Conservation (phyloP, 1,140 invertebrate genomes). For the Nymphalis io region DNA sequence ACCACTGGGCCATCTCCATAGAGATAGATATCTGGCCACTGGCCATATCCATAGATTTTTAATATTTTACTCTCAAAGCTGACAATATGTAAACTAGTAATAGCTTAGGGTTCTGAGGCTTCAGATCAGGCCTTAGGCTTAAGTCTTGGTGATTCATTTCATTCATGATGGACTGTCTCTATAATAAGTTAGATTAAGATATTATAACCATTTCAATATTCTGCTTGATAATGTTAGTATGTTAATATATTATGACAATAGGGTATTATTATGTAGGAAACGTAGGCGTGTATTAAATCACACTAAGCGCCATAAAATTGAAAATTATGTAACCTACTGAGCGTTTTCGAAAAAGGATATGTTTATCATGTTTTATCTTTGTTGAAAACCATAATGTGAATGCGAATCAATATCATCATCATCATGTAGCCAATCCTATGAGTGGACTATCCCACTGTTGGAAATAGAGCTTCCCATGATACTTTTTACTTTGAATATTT, state of each 20-base stretch:
- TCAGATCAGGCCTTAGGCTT: neutral
- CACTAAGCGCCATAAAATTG: constrained; percentile 5
- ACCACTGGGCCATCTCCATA: no score
- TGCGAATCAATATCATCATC: no score
- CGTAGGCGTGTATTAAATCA: constrained; percentile 18
- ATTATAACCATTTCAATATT: constrained; percentile 18
- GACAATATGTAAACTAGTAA: neutral
- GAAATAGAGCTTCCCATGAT: no score
- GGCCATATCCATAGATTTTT: no score
- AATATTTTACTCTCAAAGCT: no score
- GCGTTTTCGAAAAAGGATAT: no score
- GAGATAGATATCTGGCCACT: no score
- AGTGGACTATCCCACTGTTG: no score
- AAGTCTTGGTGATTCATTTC: constrained; percentile 4
- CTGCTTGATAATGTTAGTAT: constrained; percentile 10
- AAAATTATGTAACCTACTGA: neutral
- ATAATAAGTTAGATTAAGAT: constrained; percentile 29
- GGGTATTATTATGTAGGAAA: neutral
- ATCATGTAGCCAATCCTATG: no score
- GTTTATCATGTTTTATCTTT: no score
- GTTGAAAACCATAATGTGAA: no score
- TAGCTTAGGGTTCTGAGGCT: neutral
- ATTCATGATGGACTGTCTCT: constrained; percentile 14
- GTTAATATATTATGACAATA: constrained; percentile 14
- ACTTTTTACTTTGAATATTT: no score